Percentiles rank a stretch among this genome's conserved stretches.
phyloP scores from a whole-genome alignment of 2,797 vertebrate species.

The Acanthiza pusilla region DNA sequence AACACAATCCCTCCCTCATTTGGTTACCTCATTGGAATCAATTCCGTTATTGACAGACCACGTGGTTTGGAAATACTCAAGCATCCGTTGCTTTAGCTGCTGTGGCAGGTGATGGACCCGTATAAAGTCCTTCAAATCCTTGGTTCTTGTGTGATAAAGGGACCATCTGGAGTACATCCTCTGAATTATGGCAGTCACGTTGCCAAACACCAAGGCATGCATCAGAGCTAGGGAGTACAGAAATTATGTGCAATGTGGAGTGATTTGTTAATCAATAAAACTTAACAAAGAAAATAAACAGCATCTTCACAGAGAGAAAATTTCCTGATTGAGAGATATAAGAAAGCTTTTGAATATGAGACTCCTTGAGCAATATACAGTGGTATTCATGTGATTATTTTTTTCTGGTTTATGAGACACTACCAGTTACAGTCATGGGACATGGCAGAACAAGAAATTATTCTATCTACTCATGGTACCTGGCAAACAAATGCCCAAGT shows the following conservation, averaged over 20 bases:
- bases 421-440: neutral
- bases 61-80: constrained; percentile 90
- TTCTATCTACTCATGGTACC: neutral
- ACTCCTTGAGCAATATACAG: neutral
- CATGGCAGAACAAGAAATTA: neutral
- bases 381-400: neutral
- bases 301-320: neutral
- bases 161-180: constrained; percentile 98
- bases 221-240: constrained; percentile 84
- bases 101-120: constrained; percentile 94
- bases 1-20: no score
- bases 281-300: neutral
- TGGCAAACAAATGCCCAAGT: neutral
- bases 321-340: neutral
- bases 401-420: neutral
- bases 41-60: constrained; percentile 84
- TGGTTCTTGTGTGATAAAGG: constrained; percentile 95
- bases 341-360: neutral
- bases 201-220: constrained; percentile 97
- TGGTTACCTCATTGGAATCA: constrained; percentile 81
- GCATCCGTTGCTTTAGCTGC: constrained; percentile 95
- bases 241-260: neutral
- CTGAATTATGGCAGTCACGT: constrained; percentile 97
- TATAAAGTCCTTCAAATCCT: constrained; percentile 97
- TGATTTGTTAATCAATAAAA: neutral